Evolutionary conservation across 2,797 vertebrate genomes (phyloP).

Genomic region (Neosalanx taihuensis): DNA sequence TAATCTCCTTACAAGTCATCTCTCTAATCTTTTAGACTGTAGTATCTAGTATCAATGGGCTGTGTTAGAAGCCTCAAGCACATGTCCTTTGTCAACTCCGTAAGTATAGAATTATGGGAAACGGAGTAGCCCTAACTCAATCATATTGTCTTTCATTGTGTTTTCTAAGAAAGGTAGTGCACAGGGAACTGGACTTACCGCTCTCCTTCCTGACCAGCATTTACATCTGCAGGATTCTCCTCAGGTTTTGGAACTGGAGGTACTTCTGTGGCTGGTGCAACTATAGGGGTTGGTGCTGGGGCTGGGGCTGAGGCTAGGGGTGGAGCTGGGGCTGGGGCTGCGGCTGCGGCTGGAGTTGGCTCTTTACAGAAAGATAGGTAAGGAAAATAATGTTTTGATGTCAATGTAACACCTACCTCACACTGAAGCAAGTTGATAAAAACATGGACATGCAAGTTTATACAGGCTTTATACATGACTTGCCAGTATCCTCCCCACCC

Average conservation of each 20-base stretch:
- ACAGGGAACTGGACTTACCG: conserved; percentile 52
- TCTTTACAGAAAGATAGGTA: not conserved
- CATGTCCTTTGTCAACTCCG: no score
- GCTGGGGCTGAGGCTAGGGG: conserved; percentile 13
- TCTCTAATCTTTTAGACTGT: conserved; percentile 51
- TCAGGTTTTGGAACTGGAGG: conserved; percentile 24
- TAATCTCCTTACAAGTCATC: conserved; percentile 70
- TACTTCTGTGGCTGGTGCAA: conserved; percentile 16
- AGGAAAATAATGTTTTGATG: not conserved
- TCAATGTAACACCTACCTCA: not conserved
- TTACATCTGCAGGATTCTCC: conserved; percentile 25
- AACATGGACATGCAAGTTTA: not conserved
- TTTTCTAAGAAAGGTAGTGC: not conserved
- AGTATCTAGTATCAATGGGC: not conserved
- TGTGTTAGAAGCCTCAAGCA: not conserved
- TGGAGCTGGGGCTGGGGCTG: conserved; percentile 19
- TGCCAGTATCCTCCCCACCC: not conserved
- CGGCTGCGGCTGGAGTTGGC: not conserved
- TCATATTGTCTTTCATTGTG: no score
- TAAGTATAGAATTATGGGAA: not conserved
- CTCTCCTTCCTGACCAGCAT: conserved; percentile 45
- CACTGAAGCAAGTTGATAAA: not conserved
- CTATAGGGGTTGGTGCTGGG: conserved; percentile 27
- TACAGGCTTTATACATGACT: not conserved
- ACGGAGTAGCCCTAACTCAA: not conserved